Base-by-base conservation (phyloP, 2,888 invertebrate genomes). In the Ectemnius continuus region DNA sequence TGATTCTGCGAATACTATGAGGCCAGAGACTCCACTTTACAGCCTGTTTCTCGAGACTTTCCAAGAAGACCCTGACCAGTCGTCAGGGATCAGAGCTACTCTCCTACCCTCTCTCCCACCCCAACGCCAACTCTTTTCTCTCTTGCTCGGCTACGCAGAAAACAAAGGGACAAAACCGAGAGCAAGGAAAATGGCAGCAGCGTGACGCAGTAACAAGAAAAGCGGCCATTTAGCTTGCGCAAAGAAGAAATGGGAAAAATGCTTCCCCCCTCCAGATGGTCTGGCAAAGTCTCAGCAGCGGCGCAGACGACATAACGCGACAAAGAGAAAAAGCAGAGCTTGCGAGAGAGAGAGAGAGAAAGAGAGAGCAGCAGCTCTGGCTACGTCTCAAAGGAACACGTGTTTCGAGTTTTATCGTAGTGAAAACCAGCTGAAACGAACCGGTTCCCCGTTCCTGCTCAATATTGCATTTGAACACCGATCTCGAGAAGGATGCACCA, bases 381-480 rank as follows among this genome's bases (percentile, higher is more conserved):
- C 61, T 68, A 60, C 61, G 70, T 66, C 48, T 71, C 36, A 58
- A 45, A 47, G 36, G 60, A 77, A 82, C 81, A 78, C 75, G 79
- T 71, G 81, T 70, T 73, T 69, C 68, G 28, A 47, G 65, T 82
- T 78, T 76, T 73, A 75, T 74, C 76, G 8, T 72, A 61, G 47
- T 61, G 59, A 63, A 71, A 73, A 76, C 73, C 73, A 76, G 67
- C 70, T 69, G 77, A 75, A 81, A 64, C 71, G 77, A 81, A 82
- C 80, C 82, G 82, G 80, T 80, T 80, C 70, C 71, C 28, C 69
- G 71, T 69, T 81, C 70, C 74, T 61, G 60, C 56, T 67, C 67
- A 68, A 58, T 11, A 36, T 36, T 36, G 13, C 60, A 70, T 63
- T 65, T 71, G 73, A 59, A 70, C 61, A 62, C 47, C 66, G 58